Evolutionary conservation across 2,888 invertebrate species (phyloP), one percentile per base, ranked within the genome.

Genomic region (Nomada ruficornis): DNA sequence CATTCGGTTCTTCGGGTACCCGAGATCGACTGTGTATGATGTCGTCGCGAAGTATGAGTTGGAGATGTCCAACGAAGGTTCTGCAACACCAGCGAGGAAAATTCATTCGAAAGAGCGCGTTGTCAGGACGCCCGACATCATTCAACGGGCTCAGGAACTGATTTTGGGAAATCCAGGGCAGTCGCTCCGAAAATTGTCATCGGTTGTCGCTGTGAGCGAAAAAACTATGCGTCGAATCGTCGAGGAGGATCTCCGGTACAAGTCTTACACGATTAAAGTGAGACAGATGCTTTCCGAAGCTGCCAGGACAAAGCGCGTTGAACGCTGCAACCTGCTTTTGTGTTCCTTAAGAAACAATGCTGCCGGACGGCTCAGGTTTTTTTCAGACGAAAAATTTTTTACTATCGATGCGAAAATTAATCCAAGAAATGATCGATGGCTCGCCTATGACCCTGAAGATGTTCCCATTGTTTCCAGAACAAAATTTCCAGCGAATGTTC

Each of bases 111-210:
- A 23, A 23, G 23, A 23, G 23, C 23, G 23, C 23, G 23, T 23
- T 23, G 23, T 23, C 23, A 23, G 23, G 23, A 23, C 23, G 23
- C 23, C 23, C 23, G 23, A 23, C 23, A 23, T 23, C 23, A 23
- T 23, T 23, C 23, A 23, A 23, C 23, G 23, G 23, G 23, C 23
- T 1, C 23, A 1, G 1, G 1, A 23, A 10, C 52, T 68, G 60
- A 62, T 75, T 68, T 68, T 62, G 15, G 20, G 65, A 44, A n/a
- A 73, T 57, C 47, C 65, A 65, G 50, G 59, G n/a, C 57, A 29
- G 9, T 73, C 65, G 20, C 7, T 73, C 29, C 57, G 47, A 65
- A 23, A 64, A 59, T 67, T 65, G 59, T 7, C 47, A n/a, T 65
- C n/a, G 23, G 65, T 57, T 2, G 20, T 57, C 20, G 13, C 9